Evolutionary conservation across 53 echinoderm and acorn worm species (phyloP).

Genomic region (Temnopleurus reevesii): DNA sequence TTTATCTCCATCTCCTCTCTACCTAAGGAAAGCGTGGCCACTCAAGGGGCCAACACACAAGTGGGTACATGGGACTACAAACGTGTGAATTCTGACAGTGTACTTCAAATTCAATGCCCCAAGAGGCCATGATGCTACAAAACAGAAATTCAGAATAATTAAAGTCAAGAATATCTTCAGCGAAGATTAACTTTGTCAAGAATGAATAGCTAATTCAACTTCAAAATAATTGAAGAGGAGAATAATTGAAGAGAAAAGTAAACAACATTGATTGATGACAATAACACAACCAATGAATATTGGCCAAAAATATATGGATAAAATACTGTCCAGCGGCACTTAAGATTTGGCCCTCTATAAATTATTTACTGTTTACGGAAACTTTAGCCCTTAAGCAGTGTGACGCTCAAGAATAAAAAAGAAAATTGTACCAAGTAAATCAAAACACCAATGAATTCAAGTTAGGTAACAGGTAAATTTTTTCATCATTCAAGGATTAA

Average conservation of each 20-base stretch:
- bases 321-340: too few relatives aligned
- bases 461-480: too few relatives aligned
- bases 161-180: neutral
- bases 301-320: too few relatives aligned
- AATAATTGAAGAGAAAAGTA: neutral
- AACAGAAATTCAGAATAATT: neutral
- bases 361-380: too few relatives aligned
- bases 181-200: neutral
- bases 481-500: too few relatives aligned
- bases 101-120: neutral
- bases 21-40: neutral
- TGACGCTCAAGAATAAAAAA: too few relatives aligned
- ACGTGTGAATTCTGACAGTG: constrained; percentile 26
- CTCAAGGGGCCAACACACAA: constrained; percentile 18
- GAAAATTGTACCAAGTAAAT: too few relatives aligned
- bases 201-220: neutral
- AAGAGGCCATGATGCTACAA: neutral
- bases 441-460: too few relatives aligned
- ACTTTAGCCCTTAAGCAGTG: too few relatives aligned
- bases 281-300: too few relatives aligned
- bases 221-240: neutral
- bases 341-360: too few relatives aligned
- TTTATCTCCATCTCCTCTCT: neutral
- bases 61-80: constrained; percentile 22
- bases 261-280: too few relatives aligned